phyloP scores from a whole-genome alignment of 2,797 vertebrate species.

The Lagorchestes hirsutus region DNA sequence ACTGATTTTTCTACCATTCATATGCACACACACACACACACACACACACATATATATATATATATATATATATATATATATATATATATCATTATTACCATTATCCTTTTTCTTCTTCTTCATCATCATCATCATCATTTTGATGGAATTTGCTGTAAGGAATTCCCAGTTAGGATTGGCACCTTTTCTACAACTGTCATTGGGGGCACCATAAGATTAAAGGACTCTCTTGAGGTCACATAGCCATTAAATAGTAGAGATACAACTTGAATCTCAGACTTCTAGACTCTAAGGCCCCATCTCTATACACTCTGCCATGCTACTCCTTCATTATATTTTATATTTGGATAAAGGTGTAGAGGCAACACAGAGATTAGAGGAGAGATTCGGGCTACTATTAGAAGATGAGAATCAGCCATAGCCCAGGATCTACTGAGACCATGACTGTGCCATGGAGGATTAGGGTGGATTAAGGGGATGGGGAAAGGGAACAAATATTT shows the following conservation, averaged over 20 bases:
- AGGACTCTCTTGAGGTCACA: conserved; percentile 3
- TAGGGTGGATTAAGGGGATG: background rate
- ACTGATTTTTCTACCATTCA: background rate
- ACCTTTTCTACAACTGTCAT: background rate
- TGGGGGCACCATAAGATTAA: background rate
- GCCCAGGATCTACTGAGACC: background rate
- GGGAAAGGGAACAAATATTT: background rate
- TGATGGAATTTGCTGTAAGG: background rate
- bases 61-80: too few species aligned
- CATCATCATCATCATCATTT: background rate
- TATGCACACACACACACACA: background rate
- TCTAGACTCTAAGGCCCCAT: background rate
- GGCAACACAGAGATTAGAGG: background rate
- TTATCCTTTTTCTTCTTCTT: background rate
- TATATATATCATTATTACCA: background rate
- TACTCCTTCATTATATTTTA: background rate
- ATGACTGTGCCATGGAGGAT: background rate
- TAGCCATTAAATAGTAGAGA: background rate
- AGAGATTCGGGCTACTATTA: background rate
- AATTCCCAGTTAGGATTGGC: background rate
- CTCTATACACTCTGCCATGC: background rate
- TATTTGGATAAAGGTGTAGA: background rate
- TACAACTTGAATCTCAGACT: conserved; percentile 1
- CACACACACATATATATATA: background rate
- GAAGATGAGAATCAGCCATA: background rate